These are phyloP conservation scores for Aphidius ervi DNA, from an alignment of 1,140 invertebrate species.

Conservation along the genomic window DNA sequence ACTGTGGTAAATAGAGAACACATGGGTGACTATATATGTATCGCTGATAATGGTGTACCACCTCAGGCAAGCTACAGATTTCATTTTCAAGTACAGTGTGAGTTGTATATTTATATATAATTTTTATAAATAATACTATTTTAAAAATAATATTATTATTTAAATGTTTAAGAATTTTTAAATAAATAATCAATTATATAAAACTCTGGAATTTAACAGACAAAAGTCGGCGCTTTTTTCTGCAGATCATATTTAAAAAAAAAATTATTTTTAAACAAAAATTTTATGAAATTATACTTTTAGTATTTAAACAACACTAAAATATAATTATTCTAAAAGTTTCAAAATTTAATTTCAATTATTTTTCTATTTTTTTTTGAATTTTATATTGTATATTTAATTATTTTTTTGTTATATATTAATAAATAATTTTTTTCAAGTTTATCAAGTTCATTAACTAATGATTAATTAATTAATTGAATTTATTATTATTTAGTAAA, in stretches of 20 bases:
- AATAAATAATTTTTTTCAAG: conserved; percentile 15
- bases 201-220: no score
- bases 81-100: conserved; percentile 83
- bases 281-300: not conserved
- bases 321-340: no score
- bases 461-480: not conserved
- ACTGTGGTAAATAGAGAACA: conserved; percentile 77
- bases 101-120: conserved; percentile 48
- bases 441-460: not conserved
- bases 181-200: no score
- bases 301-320: no score
- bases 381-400: no score
- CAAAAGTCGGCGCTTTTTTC: not conserved
- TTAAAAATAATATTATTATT: no score
- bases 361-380: no score
- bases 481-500: conserved; percentile 7
- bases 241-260: not conserved
- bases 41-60: conserved; percentile 83
- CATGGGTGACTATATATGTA: conserved; percentile 81
- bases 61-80: conserved; percentile 77
- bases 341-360: no score
- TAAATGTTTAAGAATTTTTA: no score
- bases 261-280: conserved; percentile 15
- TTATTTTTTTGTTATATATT: not conserved
- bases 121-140: not conserved